phyloP scores from a whole-genome alignment of 2,888 invertebrate species.

The Limnephilus rhombicus region DNA sequence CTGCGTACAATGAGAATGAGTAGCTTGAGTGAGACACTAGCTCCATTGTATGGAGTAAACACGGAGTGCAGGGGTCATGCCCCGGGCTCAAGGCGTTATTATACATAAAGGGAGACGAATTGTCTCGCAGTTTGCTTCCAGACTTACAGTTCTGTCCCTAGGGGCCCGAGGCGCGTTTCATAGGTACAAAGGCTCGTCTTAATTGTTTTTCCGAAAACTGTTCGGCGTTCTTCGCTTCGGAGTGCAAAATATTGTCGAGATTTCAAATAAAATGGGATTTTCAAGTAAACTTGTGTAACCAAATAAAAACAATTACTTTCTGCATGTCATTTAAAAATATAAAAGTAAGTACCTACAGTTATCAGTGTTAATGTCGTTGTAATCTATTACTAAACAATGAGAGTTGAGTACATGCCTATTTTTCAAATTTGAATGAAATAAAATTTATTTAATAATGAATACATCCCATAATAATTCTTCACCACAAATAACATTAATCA shows the following conservation, averaged over 20 bases:
- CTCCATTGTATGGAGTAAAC: background rate
- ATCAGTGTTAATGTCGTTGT: background rate
- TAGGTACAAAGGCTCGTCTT: background rate
- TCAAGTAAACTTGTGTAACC: background rate
- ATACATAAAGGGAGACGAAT: background rate
- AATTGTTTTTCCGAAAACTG: background rate
- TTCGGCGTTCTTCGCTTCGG: background rate
- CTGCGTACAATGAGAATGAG: background rate
- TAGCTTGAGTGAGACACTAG: background rate
- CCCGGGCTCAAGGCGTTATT: background rate
- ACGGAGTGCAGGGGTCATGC: constrained; percentile 1
- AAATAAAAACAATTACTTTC: background rate
- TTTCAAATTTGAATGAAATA: no score
- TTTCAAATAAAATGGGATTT: background rate
- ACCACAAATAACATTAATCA: background rate
- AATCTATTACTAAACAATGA: no score
- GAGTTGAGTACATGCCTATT: no score
- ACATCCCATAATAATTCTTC: background rate
- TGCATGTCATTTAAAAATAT: background rate
- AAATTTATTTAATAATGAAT: no score
- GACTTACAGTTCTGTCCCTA: background rate
- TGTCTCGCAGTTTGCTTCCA: background rate
- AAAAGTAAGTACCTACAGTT: background rate
- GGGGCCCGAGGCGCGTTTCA: background rate
- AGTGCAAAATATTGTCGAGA: background rate